Evolutionary conservation across 92 coral and sea anemone species (phyloP).

Genomic region (Ricordea florida): DNA sequence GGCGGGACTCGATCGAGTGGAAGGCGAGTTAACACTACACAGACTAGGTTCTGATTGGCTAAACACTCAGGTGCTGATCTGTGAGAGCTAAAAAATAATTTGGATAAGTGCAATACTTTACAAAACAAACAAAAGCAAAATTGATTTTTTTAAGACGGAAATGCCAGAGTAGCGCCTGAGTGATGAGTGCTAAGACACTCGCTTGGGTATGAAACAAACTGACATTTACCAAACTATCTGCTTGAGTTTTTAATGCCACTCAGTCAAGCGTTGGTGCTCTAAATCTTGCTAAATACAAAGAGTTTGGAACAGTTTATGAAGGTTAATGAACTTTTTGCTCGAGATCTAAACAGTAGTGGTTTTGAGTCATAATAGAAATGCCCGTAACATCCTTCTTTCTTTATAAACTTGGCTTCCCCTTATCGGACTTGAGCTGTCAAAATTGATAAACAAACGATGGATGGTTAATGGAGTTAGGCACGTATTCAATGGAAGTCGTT

Average conservation of each 20-base stretch:
- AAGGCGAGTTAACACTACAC: slow-evolving; percentile 85
- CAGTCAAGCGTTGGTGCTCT: neutral
- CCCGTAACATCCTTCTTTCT: neutral
- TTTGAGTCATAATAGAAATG: neutral
- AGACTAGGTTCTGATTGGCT: slow-evolving; percentile 83
- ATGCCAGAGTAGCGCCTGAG: slow-evolving; percentile 92
- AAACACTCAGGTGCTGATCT: slow-evolving; percentile 86
- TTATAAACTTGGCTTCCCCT: slow-evolving; percentile 37
- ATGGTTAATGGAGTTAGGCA: slow-evolving; percentile 71
- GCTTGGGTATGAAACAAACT: slow-evolving; percentile 6
- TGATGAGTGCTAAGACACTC: slow-evolving; percentile 44
- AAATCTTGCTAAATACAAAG: neutral
- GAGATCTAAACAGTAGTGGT: no score
- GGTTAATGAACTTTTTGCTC: no score
- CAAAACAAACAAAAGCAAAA: slow-evolving; percentile 85
- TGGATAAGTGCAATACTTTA: slow-evolving; percentile 92
- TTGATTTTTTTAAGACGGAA: slow-evolving; percentile 85
- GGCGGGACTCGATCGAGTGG: slow-evolving; percentile 90
- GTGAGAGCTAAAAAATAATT: slow-evolving; percentile 91
- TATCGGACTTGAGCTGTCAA: slow-evolving; percentile 73
- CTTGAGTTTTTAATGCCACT: no score
- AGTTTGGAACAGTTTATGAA: no score
- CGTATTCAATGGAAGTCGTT: slow-evolving; percentile 32
- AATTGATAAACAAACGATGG: slow-evolving; percentile 42
- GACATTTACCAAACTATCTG: no score